Evolutionary conservation across 2,113 vertebrate species (phyloP), one percentile per base, ranked within the genome.

Genomic region (Rhizomys pruinosus): DNA sequence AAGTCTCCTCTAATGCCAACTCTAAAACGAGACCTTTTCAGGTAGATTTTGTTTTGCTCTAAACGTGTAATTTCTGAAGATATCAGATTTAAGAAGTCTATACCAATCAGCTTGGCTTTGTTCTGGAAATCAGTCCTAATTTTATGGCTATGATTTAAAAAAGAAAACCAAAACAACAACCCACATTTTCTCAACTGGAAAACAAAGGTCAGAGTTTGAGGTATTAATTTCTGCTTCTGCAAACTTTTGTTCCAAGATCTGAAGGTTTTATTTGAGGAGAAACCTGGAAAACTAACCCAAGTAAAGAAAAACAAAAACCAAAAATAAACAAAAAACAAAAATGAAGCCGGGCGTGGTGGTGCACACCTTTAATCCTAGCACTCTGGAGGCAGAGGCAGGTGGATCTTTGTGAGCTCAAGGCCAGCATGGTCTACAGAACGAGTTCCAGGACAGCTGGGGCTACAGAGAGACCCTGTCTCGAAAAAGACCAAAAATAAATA

Each of bases 261-360:
- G 39, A 91, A 79, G 42, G 61, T 89, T n/a, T 94, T 91, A 96
- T 96, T 94, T 92, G 90, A 87, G 29, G 63, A 94, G 69, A 90
- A 95, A 84, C 72, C 59, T 84, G 52, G 55, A 87, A 92, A 94
- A 91, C 1, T 16, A 93, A 87, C 3, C 27, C 23, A 86, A 77
- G 55, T 20, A 19, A 71, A 69, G 29, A 55, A 66, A 93, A 73
- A 55, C 64, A 11, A 27, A 89, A 52, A 57, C 11, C 34, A 64
- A 19, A 47, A 22, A 20, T 27, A 63, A 64, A 82, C n/a, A n/a
- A n/a, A n/a, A n/a, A n/a, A n/a, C n/a, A n/a, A n/a, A n/a, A n/a
- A n/a, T n/a, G n/a, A n/a, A n/a, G n/a, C n/a, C n/a, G n/a, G n/a
- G n/a, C n/a, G n/a, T n/a, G n/a, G n/a, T n/a, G n/a, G n/a, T n/a